phyloP scores from a whole-genome alignment of 2,113 vertebrate genomes.

The Actenoides hombroni region DNA sequence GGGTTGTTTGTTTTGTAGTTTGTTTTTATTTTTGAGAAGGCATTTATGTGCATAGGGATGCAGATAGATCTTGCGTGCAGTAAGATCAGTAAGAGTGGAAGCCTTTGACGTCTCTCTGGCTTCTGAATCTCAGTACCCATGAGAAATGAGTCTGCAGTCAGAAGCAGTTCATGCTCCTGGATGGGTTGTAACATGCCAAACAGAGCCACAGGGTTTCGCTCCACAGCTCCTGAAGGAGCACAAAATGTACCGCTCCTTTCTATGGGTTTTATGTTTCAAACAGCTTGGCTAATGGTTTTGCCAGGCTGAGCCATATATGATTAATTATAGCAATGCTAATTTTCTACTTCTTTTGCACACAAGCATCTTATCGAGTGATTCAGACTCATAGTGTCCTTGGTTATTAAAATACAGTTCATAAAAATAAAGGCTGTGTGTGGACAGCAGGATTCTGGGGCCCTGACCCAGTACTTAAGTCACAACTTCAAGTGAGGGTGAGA shows the following conservation, averaged over 20 bases:
- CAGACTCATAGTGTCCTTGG: neutral
- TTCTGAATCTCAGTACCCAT: neutral
- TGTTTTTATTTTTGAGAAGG: neutral
- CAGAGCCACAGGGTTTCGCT: neutral
- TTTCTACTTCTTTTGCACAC: neutral
- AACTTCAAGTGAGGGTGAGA: neutral
- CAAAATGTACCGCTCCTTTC: neutral
- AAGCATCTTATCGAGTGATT: neutral
- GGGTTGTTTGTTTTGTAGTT: neutral
- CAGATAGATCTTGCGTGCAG: neutral
- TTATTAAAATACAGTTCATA: neutral
- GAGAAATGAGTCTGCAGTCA: neutral
- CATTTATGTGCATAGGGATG: neutral
- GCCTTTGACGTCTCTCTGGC: neutral
- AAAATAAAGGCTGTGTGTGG: neutral
- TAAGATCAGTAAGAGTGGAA: neutral
- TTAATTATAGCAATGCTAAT: neutral
- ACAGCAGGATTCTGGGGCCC: neutral
- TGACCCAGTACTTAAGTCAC: neutral
- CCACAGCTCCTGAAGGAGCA: neutral
- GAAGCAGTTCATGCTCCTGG: neutral
- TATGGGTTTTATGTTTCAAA: neutral
- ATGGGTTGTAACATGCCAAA: conserved; percentile 45
- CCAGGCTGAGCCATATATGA: neutral
- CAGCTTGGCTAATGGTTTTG: neutral